Evolutionary conservation across 1,140 invertebrate genomes (phyloP).

Genomic region (Metopolophium dirhodum): DNA sequence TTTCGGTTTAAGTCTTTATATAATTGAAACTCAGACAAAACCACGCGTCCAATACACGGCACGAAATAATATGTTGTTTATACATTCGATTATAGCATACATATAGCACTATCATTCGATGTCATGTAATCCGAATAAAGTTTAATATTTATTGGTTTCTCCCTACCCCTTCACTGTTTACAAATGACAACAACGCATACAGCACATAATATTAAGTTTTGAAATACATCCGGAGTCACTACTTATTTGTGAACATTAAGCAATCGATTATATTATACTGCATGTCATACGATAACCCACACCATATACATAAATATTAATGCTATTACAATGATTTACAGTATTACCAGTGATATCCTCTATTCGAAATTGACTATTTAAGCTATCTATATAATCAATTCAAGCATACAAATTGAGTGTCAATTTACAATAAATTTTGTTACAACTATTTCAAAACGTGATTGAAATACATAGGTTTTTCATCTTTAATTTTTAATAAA

Average conservation of each 20-base stretch:
- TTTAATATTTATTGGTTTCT: neutral
- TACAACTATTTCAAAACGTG: neutral
- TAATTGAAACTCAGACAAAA: neutral
- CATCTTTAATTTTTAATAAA: neutral
- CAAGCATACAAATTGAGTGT: neutral
- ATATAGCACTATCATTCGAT: neutral
- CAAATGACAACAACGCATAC: constrained; percentile 1
- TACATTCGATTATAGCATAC: neutral
- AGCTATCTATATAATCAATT: neutral
- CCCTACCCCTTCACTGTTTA: neutral
- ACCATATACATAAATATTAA: constrained; percentile 6
- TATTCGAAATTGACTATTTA: neutral
- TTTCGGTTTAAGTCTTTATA: neutral
- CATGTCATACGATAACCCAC: neutral
- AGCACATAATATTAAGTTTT: constrained; percentile 1
- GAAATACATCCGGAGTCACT: constrained; percentile 7
- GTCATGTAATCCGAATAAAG: neutral
- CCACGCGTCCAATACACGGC: neutral
- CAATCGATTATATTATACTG: neutral
- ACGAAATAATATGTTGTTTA: constrained; percentile 10
- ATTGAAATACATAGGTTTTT: neutral
- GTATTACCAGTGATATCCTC: neutral
- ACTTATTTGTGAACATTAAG: neutral
- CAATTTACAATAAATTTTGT: neutral
- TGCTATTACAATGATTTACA: constrained; percentile 1